Conservation (phyloP, 2,888 invertebrate genomes). For the Gibbula magus region DNA sequence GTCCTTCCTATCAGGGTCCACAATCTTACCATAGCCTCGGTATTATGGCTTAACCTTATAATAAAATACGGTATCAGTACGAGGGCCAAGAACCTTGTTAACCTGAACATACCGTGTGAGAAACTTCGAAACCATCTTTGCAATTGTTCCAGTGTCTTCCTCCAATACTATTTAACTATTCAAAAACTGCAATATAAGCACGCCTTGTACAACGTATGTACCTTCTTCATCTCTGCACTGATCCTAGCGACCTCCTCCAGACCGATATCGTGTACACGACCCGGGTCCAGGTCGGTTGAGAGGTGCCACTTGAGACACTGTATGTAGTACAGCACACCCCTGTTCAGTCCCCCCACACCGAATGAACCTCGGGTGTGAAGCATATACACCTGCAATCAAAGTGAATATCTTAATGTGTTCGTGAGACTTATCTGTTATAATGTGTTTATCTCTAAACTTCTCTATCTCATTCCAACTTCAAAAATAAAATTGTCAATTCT, state of each 20-base stretch:
- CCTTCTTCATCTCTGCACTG: conserved; percentile 59
- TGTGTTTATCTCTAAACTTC: no score
- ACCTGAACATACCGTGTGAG: neutral
- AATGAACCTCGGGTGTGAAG: conserved; percentile 55
- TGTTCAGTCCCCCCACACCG: conserved; percentile 64
- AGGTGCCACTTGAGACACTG: conserved; percentile 72
- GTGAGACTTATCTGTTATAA: no score
- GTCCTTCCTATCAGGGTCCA: no score
- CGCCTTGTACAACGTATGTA: no score
- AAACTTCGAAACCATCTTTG: no score
- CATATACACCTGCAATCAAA: conserved; percentile 57
- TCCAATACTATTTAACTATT: neutral
- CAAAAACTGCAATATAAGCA: neutral
- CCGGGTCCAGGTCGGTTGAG: conserved; percentile 60
- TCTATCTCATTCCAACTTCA: no score
- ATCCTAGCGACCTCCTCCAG: conserved; percentile 70
- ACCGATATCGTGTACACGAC: conserved; percentile 70
- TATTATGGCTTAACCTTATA: neutral
- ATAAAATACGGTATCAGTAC: neutral
- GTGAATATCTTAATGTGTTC: no score
- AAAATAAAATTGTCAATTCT: no score
- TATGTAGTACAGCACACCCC: conserved; percentile 69
- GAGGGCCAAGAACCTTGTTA: neutral
- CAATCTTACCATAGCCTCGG: no score
- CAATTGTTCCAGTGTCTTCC: no score